phyloP scores from a whole-genome alignment of 2,797 vertebrate genomes.

The Esox masquinongy region DNA sequence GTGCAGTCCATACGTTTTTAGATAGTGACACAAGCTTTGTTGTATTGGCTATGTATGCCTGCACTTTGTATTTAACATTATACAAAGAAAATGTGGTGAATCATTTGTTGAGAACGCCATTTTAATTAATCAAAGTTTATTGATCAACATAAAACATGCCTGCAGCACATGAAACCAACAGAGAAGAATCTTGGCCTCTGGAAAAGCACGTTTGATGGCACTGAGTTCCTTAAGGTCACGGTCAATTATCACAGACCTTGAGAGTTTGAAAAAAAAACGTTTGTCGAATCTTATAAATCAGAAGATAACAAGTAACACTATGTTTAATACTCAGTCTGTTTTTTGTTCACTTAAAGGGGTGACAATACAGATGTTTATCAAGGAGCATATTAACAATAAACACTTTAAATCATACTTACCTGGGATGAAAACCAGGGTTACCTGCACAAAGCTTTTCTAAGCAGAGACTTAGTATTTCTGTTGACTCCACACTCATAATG shows the following conservation, averaged over 20 bases:
- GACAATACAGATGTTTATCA: too few species aligned
- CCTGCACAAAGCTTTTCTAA: background rate
- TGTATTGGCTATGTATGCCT: background rate
- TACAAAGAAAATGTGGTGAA: background rate
- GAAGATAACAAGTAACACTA: background rate
- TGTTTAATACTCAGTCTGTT: background rate
- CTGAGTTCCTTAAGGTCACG: slow-evolving; percentile 20
- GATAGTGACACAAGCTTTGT: background rate
- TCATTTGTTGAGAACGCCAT: too few species aligned
- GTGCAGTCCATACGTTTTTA: too few species aligned
- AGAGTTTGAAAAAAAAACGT: background rate
- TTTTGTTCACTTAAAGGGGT: too few species aligned
- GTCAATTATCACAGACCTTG: slow-evolving; percentile 26
- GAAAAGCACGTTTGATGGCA: slow-evolving; percentile 12
- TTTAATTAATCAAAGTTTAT: too few species aligned
- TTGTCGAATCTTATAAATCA: background rate
- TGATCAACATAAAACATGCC: background rate
- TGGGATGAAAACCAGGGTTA: background rate
- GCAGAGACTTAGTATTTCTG: background rate
- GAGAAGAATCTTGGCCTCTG: slow-evolving; percentile 17
- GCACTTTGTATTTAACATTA: background rate
- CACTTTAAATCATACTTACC: background rate
- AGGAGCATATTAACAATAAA: background rate
- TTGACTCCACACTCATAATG: slow-evolving; percentile 17
- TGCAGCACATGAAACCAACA: slow-evolving; percentile 23